A percentile compares a stretch with the other conserved stretches of the same genome.
These are phyloP conservation scores for Parnassius smintheus DNA, from an alignment of 2,888 invertebrate species.

Conservation along the genomic window DNA sequence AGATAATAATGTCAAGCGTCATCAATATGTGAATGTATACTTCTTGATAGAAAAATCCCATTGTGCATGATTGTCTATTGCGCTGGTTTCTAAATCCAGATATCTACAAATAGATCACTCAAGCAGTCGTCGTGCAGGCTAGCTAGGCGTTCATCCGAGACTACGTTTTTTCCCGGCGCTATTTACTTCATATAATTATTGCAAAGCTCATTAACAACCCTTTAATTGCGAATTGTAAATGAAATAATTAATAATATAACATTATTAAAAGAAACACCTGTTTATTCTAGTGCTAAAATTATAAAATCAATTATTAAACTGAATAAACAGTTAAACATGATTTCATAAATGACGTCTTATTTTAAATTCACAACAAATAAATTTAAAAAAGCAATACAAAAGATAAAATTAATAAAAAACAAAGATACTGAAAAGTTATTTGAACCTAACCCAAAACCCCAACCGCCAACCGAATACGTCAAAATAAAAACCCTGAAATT, in stretches of 20 bases:
- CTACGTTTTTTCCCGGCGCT: slow-evolving; percentile 56
- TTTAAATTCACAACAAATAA: background rate
- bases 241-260: background rate
- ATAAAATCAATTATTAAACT: no score
- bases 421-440: slow-evolving; percentile 10
- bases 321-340: no score
- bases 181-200: slow-evolving; percentile 37
- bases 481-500: background rate
- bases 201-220: slow-evolving; percentile 18
- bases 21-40: background rate
- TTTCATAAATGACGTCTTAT: no score
- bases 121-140: background rate
- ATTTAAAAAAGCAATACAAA: background rate
- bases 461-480: background rate
- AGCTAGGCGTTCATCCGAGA: slow-evolving; percentile 36
- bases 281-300: no score
- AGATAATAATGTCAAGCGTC: no score
- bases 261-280: no score
- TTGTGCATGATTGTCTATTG: slow-evolving; percentile 40
- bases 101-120: slow-evolving; percentile 34
- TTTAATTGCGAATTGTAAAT: slow-evolving; percentile 11
- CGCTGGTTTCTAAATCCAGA: slow-evolving; percentile 35
- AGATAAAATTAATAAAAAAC: slow-evolving; percentile 1
- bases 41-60: slow-evolving; percentile 12
- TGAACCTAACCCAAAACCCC: slow-evolving; percentile 3